Evolutionary conservation across 2,113 vertebrate species (phyloP).

Genomic region (Pomatostomus ruficeps): DNA sequence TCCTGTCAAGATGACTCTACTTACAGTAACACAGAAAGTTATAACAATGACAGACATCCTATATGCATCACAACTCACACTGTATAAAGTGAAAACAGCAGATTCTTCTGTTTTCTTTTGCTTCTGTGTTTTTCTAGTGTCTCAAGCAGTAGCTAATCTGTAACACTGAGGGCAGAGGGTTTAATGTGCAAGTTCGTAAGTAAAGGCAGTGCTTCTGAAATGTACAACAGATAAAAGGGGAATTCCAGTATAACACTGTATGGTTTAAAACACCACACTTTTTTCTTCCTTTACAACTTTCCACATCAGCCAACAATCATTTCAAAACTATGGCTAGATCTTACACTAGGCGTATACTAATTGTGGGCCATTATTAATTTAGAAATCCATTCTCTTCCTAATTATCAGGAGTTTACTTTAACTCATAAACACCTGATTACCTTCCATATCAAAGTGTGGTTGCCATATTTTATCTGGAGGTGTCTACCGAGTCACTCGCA

Average conservation of each 20-base stretch:
- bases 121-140: background rate
- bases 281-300: background rate
- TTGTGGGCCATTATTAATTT: background rate
- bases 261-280: background rate
- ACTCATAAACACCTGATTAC: background rate
- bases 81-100: background rate
- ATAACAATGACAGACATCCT: background rate
- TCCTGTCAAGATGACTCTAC: background rate
- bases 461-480: background rate
- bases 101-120: background rate
- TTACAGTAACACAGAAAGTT: background rate
- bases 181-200: background rate
- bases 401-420: background rate
- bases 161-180: background rate
- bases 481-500: background rate
- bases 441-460: background rate
- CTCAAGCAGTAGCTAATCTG: background rate
- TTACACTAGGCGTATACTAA: background rate
- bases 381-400: background rate
- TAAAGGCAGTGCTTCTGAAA: background rate
- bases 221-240: background rate
- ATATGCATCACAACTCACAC: background rate
- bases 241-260: background rate
- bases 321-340: background rate
- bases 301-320: background rate